Conservation (phyloP, 1,140 invertebrate species). For the Sitobion miscanthi region DNA sequence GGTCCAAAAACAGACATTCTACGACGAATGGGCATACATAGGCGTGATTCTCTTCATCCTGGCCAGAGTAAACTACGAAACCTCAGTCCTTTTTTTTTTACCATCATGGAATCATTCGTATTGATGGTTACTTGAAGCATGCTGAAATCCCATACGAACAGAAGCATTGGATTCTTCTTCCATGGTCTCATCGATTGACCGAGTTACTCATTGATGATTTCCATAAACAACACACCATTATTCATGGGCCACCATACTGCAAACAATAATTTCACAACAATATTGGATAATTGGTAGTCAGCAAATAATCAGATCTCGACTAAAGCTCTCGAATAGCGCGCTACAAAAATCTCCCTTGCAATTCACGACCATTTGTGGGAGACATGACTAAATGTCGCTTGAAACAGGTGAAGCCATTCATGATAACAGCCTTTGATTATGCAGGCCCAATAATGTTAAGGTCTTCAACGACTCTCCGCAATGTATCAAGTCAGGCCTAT, state of each 20-base stretch:
- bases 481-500: constrained; percentile 56
- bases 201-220: no score
- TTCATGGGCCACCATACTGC: not conserved
- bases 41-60: no score
- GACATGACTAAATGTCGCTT: not conserved
- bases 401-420: not conserved
- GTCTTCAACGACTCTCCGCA: not conserved
- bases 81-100: no score
- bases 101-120: not conserved
- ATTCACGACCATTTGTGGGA: not conserved
- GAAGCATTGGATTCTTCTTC: not conserved
- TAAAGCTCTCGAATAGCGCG: not conserved
- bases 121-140: constrained; percentile 59
- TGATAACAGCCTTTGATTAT: not conserved
- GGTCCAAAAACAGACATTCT: no score
- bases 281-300: not conserved
- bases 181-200: not conserved
- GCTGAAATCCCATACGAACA: not conserved
- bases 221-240: not conserved
- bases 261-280: not conserved
- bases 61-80: no score
- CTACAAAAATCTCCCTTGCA: not conserved
- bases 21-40: no score
- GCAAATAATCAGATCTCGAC: not conserved
- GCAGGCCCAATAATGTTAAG: not conserved